These are phyloP conservation scores for Camponotus fellah DNA, from an alignment of 2,888 invertebrate genomes.

Conservation along the genomic window DNA sequence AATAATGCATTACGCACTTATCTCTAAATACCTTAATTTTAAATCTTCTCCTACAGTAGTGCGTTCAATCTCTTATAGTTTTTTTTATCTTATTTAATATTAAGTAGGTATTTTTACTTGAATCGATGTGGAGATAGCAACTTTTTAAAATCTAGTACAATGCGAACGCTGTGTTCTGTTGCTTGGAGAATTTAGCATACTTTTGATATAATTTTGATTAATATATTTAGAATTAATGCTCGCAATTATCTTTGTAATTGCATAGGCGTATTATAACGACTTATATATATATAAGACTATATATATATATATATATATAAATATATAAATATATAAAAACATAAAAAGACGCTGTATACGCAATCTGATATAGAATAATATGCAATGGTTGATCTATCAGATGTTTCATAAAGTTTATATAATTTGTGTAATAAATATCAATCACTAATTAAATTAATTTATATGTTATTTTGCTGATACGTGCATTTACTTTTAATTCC, in stretches of 20 bases:
- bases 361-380: constrained; percentile 68
- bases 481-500: background rate
- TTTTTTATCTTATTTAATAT: constrained; percentile 68
- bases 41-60: constrained; percentile 64
- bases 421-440: background rate
- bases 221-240: constrained; percentile 64
- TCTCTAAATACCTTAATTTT: constrained; percentile 67
- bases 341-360: constrained; percentile 64
- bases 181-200: constrained; percentile 73
- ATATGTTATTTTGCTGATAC: background rate
- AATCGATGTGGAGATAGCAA: constrained; percentile 65
- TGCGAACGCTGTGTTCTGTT: constrained; percentile 73
- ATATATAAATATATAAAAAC: constrained; percentile 56
- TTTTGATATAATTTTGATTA: constrained; percentile 68
- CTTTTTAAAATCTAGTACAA: constrained; percentile 71
- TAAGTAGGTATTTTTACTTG: constrained; percentile 76
- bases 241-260: constrained; percentile 63
- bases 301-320: constrained; percentile 15
- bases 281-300: constrained; percentile 58
- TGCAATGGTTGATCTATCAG: constrained; percentile 9
- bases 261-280: constrained; percentile 62
- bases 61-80: constrained; percentile 67
- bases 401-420: background rate
- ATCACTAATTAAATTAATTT: background rate
- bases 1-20: constrained; percentile 44